phyloP scores from a whole-genome alignment of 2,797 vertebrate species.

The Prionace glauca region DNA sequence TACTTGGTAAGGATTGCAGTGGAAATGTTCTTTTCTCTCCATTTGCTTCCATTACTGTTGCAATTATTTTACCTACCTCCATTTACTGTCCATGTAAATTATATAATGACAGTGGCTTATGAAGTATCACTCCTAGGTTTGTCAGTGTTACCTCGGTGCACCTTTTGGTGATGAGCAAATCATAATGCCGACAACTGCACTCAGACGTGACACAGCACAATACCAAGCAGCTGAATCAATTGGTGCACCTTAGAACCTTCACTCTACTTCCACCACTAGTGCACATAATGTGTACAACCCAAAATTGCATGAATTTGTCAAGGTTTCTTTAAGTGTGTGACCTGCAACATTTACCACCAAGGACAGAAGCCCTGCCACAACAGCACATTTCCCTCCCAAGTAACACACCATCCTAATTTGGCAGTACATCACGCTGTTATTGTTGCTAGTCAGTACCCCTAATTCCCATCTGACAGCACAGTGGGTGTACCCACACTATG shows the following conservation, averaged over 20 bases:
- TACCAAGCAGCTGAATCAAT: background rate
- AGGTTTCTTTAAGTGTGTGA: background rate
- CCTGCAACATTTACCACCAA: background rate
- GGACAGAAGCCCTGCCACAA: background rate
- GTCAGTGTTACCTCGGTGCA: background rate
- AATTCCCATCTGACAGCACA: background rate
- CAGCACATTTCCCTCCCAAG: background rate
- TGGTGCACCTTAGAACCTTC: background rate
- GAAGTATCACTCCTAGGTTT: background rate
- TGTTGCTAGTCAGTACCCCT: background rate
- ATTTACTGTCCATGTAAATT: background rate
- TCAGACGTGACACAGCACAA: too few relatives aligned
- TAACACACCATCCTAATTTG: too few relatives aligned
- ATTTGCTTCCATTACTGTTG: background rate
- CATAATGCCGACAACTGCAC: background rate
- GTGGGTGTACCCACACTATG: background rate
- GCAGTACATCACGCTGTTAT: background rate
- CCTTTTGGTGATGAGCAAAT: background rate
- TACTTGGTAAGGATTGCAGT: background rate
- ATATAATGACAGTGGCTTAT: background rate
- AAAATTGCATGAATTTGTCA: background rate
- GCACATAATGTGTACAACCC: background rate
- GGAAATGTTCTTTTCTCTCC: background rate
- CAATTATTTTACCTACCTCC: background rate
- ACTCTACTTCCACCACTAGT: background rate